Evolutionary conservation across 2,797 vertebrate species (phyloP), one percentile per base, ranked within the genome.

Genomic region (Xenopus petersii): DNA sequence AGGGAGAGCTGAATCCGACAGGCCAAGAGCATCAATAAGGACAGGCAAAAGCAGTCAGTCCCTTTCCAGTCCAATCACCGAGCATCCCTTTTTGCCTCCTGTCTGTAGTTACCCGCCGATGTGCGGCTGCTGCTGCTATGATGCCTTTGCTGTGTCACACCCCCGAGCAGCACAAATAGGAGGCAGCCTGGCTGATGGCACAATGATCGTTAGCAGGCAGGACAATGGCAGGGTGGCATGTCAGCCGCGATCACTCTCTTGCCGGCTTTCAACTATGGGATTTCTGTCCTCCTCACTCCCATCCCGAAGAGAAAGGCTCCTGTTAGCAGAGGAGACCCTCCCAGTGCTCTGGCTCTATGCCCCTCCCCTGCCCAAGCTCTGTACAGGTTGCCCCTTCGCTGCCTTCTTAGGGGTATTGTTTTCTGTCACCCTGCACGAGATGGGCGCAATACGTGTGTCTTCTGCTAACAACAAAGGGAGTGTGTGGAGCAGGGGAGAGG

Each of bases 401-500:
- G 70, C 60, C 70, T 62, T 55, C 12, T 59, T 48, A 51, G 71
- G 58, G 54, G 21, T 74, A 70, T 74, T 79, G 71, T 79, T 74
- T 66, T 46, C 66, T 78, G 70, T 78, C 75, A 78, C 48, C 71
- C 63, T 66, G 64, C 71, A 61, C 54, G 66, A 62, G 76, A 79
- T 63, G 67, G 76, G 55, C 8, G 67, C 76, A 70, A 66, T 74
- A 66, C 67, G 67, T 70, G 71, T 66, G 55, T 46, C 76, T 79
- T 24, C 76, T 70, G 67, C 61, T 48, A 60, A 79, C 71, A 79
- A 79, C 77, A 79, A 79, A 79, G 77, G 71, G 77, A 74, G 54
- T n/a, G 76, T 69, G 76, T 59, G 67, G 65, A 59, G 65, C 9
- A 61, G 58, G 30, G 59, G 64, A 51, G 26, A 56, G 56, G 17